These are phyloP conservation scores for Ophonus ardosiacus DNA, from an alignment of 2,888 invertebrate species.

Conservation along the genomic window DNA sequence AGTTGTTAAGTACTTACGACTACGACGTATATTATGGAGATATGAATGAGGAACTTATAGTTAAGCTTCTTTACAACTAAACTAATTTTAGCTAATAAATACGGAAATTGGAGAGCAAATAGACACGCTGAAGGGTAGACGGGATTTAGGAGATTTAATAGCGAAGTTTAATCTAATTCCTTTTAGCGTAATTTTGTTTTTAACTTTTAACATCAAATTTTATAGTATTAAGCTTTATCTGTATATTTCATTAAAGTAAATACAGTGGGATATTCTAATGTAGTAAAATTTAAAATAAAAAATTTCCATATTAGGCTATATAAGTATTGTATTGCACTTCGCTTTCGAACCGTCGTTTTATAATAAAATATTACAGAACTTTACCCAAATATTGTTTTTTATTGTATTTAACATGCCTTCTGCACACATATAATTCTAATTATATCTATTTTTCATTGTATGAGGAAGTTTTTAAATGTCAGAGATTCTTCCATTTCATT, in stretches of 20 bases:
- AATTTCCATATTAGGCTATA: too few relatives aligned
- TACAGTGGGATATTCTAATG: not conserved
- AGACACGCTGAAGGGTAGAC: not conserved
- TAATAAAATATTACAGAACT: too few relatives aligned
- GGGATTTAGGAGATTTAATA: conserved; percentile 2
- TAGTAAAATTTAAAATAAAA: too few relatives aligned
- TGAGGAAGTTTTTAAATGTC: too few relatives aligned
- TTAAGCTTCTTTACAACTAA: conserved; percentile 35
- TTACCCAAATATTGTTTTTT: too few relatives aligned
- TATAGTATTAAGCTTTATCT: not conserved
- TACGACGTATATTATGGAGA: conserved; percentile 15
- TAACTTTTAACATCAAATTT: not conserved
- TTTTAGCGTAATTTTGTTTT: not conserved
- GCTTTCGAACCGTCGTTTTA: too few relatives aligned
- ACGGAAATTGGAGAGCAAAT: conserved; percentile 21
- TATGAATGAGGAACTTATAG: conserved; percentile 27
- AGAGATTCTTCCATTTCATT: too few relatives aligned
- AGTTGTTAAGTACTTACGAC: conserved; percentile 12
- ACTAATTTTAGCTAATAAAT: conserved; percentile 46
- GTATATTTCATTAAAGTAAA: not conserved
- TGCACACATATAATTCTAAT: too few relatives aligned
- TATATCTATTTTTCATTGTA: too few relatives aligned
- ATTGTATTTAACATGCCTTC: too few relatives aligned
- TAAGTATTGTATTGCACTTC: too few relatives aligned
- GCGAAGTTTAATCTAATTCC: not conserved